These are phyloP conservation scores for Anhinga anhinga DNA, from an alignment of 2,113 vertebrate species.

Conservation along the genomic window DNA sequence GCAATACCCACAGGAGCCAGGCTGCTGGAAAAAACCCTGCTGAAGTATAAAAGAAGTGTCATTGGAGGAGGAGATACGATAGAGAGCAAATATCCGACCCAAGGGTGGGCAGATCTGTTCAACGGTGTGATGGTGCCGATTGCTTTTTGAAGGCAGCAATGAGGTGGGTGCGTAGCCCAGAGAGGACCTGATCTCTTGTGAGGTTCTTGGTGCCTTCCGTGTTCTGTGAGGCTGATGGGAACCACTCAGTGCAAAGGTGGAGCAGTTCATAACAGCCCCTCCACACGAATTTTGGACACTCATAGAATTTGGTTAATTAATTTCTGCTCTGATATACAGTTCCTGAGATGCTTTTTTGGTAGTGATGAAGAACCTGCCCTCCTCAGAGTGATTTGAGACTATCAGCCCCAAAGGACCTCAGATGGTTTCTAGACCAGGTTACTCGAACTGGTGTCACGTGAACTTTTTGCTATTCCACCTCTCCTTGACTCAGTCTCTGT, in stretches of 20 bases:
- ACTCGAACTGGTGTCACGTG: background rate
- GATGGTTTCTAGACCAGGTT: background rate
- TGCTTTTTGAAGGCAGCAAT: background rate
- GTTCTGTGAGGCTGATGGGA: background rate
- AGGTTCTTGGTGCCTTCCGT: background rate
- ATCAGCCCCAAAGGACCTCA: background rate
- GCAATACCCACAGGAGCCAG: background rate
- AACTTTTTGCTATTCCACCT: background rate
- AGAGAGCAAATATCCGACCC: background rate
- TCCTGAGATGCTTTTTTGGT: background rate
- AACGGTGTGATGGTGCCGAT: background rate
- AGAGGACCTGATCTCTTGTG: background rate
- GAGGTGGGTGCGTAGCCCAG: background rate
- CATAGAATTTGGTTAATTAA: background rate
- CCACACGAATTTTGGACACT: background rate
- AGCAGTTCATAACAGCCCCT: background rate
- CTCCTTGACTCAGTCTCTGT: background rate
- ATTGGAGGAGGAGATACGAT: background rate
- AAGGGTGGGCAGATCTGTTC: background rate
- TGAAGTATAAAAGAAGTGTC: background rate
- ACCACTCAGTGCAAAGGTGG: background rate
- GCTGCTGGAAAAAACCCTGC: background rate
- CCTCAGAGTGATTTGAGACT: background rate
- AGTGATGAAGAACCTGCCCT: background rate
- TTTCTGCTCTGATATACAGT: background rate